Base-by-base conservation (phyloP, 2,888 invertebrate genomes). In the Erebia ligea region DNA sequence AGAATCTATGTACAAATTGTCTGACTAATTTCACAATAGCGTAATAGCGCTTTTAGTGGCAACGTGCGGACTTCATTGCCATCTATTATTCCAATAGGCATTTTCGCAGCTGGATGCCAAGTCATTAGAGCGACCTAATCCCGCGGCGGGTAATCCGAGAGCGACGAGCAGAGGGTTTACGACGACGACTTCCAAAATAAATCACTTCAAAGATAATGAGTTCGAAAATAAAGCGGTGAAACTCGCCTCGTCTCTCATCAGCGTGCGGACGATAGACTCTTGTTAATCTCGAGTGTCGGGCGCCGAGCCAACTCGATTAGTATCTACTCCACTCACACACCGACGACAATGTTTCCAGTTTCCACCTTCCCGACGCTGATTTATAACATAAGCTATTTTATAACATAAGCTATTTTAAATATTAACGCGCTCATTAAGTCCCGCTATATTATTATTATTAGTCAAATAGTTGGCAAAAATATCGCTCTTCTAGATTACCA, bases 171-270 rank as follows among this genome's bases (percentile, higher is more conserved):
- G 68, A 73, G 69, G 72, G 73, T 74, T 76, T 68, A 75, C 70
- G 71, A 67, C 58, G 78, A 78, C 77, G 84, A 83, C 86, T 69
- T 73, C 74, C 78, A 85, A 91, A 92, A 93, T 93, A 91, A 91
- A 92, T 91, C 90, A 88, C 88, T 91, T 86, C 83, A 84, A 85
- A 88, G 88, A 92, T 93, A 93, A 93, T 91, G 91, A 91, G 90
- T 85, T 85, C 89, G 84, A 90, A 91, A 92, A 92, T 92, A 91
- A 90, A 91, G 87, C 83, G 84, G 83, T 86, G 87, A 87, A 86
- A 87, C 84, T 89, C 85, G 86, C 82, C 82, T 90, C 86, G 87
- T 87, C 88, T 85, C 84, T 90, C 85, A 84, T 84, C 83, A 81
- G 86, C 85, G 86, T 85, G 87, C 80, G 86, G 85, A 80, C 82